Base-by-base conservation (phyloP, 2,797 vertebrate species). In the Spinus olivaceus region DNA sequence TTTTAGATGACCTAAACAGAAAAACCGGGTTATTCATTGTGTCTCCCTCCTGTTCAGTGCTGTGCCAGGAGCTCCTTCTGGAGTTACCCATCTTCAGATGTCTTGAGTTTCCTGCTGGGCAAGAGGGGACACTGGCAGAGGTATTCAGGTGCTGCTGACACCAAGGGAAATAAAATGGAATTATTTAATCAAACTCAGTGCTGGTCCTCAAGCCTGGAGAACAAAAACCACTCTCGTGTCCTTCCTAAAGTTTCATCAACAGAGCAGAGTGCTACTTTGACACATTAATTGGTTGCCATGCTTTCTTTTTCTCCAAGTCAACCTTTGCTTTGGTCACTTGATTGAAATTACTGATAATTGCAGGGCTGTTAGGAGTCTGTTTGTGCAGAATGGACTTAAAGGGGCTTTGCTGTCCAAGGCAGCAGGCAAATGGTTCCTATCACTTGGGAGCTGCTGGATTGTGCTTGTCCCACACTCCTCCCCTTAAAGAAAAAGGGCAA, bases 201-300 rank as follows among this genome's bases (percentile, higher is more conserved):
- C 94, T 82, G 56, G 61, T 86, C 59, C 41, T 94, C 84, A 95
- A 82, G 50, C 46, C 83, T 83, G 83, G 6, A 1, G 74, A 74
- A 61, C 93, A 96, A 90, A 97, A 97, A 95, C 77, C 94, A 96
- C 97, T 87, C 93, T 61, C 90, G 97, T 97, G 97, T 97, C 97
- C 96, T 98, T 97, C 71, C 41, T 92, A 96, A 97, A 97, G 97
- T 96, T 96, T 97, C 96, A 97, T 97, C 97, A 97, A 94, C 95
- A 97, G 97, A 97, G 83, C 67, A 78, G 67, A 63, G 74, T 84
- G 96, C 98, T 98, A 93, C 97, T 98, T 98, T 98, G 98, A 98
- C 98, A 98, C 98, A 98, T 98, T 98, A 99, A 99, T 99, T 98
- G 98, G 97, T 89, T 97, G 84, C 72, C 59, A 12, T 91, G 92